Conservation (phyloP, 2,113 vertebrate species). For the Nesoenas mayeri region DNA sequence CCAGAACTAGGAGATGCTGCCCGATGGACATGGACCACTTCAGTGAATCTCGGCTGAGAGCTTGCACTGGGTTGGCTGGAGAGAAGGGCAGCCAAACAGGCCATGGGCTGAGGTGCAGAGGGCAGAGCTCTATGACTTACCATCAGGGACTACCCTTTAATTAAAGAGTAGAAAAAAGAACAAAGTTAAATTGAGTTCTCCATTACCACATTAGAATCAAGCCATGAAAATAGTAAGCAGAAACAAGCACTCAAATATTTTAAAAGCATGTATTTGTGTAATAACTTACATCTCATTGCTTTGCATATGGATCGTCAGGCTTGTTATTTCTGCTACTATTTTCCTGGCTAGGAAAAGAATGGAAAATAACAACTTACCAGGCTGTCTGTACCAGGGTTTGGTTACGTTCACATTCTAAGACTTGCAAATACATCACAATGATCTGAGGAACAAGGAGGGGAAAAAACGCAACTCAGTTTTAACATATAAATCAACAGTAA, state of each 20-base stretch:
- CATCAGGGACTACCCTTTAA: slow-evolving; percentile 99
- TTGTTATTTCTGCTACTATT: slow-evolving; percentile 88
- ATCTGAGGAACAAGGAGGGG: slow-evolving; percentile 79
- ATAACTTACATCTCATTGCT: slow-evolving; percentile 72
- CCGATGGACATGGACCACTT: slow-evolving; percentile 96
- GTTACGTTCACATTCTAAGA: slow-evolving; percentile 98
- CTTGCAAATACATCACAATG: slow-evolving; percentile 98
- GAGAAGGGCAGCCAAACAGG: slow-evolving; percentile 98
- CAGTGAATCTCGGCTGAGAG: slow-evolving; percentile 98
- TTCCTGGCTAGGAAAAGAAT: slow-evolving; percentile 76
- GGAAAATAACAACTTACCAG: slow-evolving; percentile 87
- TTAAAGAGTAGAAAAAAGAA: slow-evolving; percentile 99
- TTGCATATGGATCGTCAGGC: slow-evolving; percentile 73
- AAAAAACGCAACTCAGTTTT: not conserved
- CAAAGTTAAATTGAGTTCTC: slow-evolving; percentile 99
- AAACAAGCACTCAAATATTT: slow-evolving; percentile 74
- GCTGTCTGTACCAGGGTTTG: slow-evolving; percentile 98
- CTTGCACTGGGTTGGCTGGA: slow-evolving; percentile 98
- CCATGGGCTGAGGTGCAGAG: slow-evolving; percentile 98
- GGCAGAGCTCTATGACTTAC: slow-evolving; percentile 99
- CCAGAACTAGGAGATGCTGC: slow-evolving; percentile 97
- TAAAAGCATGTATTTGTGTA: not conserved
- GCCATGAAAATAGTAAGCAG: slow-evolving; percentile 88
- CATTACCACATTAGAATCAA: slow-evolving; percentile 71
- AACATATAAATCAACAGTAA: not conserved